These are phyloP conservation scores for Brachymystax lenok DNA, from an alignment of 2,797 vertebrate species.

Conservation along the genomic window DNA sequence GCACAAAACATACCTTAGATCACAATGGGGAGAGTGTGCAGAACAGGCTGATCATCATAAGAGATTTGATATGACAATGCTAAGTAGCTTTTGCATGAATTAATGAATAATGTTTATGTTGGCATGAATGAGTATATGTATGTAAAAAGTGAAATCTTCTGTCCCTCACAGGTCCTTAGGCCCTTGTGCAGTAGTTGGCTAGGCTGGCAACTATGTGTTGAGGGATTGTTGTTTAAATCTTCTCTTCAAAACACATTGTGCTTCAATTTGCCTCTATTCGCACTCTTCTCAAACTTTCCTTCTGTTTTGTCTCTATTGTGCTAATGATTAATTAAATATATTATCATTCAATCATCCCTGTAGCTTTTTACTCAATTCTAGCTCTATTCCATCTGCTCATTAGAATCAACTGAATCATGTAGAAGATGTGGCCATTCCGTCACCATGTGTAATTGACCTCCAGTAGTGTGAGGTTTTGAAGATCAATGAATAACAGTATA, in stretches of 20 bases:
- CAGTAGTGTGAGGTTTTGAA: constrained; percentile 19
- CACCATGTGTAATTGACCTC: constrained; percentile 21
- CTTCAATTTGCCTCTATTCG: not conserved
- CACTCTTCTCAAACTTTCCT: not conserved
- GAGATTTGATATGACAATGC: constrained; percentile 42
- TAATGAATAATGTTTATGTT: constrained; percentile 65
- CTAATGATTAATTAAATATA: not conserved
- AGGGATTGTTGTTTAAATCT: not conserved
- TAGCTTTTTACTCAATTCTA: constrained; percentile 10
- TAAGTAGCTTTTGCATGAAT: constrained; percentile 44
- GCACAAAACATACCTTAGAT: not conserved
- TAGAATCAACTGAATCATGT: not conserved
- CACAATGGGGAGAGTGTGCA: constrained; percentile 17
- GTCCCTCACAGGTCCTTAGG: not conserved
- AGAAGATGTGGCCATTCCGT: constrained; percentile 38
- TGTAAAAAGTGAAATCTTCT: constrained; percentile 17
- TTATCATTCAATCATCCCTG: not conserved
- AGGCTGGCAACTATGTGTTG: not conserved
- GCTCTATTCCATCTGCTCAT: not conserved
- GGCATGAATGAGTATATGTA: constrained; percentile 79
- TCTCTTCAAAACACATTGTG: constrained; percentile 1
- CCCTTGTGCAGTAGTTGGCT: not conserved
- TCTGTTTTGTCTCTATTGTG: not conserved
- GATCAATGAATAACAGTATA: constrained; percentile 26
- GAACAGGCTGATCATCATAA: constrained; percentile 2